phyloP scores from a whole-genome alignment of 1,140 invertebrate species.

The Melipona quadrifasciata region DNA sequence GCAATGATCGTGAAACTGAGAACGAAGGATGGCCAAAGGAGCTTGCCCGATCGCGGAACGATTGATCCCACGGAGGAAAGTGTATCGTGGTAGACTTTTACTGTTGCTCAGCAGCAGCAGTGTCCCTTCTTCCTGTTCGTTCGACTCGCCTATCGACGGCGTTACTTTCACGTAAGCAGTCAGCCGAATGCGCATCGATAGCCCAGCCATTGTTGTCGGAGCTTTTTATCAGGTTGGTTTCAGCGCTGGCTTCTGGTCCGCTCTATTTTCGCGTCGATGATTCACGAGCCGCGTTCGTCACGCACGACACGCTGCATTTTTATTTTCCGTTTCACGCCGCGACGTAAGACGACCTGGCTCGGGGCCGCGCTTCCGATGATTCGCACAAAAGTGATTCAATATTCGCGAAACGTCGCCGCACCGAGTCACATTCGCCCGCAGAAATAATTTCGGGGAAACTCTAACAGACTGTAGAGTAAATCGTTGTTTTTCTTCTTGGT shows the following conservation, averaged over 20 bases:
- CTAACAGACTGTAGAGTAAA: too few relatives aligned
- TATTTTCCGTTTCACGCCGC: slow-evolving; percentile 13
- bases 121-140: slow-evolving; percentile 4
- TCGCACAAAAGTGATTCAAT: slow-evolving; percentile 15
- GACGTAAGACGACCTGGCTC: not conserved
- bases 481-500: too few relatives aligned
- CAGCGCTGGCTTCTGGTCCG: slow-evolving; percentile 16
- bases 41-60: not conserved
- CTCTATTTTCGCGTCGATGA: slow-evolving; percentile 60
- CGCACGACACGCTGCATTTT: slow-evolving; percentile 32
- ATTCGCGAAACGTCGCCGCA: not conserved
- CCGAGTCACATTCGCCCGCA: not conserved
- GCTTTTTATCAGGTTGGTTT: slow-evolving; percentile 36
- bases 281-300: slow-evolving; percentile 57
- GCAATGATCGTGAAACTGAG: not conserved
- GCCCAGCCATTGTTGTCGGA: slow-evolving; percentile 13
- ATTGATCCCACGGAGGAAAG: not conserved
- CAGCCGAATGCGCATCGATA: not conserved
- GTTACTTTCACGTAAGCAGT: slow-evolving; percentile 28
- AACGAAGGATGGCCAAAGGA: not conserved
- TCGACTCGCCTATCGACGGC: not conserved
- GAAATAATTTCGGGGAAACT: not conserved
- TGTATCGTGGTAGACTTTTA: slow-evolving; percentile 14
- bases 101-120: not conserved
- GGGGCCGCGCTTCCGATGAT: not conserved